Evolutionary conservation across 2,113 vertebrate species (phyloP).

Genomic region (Desmodus rotundus): DNA sequence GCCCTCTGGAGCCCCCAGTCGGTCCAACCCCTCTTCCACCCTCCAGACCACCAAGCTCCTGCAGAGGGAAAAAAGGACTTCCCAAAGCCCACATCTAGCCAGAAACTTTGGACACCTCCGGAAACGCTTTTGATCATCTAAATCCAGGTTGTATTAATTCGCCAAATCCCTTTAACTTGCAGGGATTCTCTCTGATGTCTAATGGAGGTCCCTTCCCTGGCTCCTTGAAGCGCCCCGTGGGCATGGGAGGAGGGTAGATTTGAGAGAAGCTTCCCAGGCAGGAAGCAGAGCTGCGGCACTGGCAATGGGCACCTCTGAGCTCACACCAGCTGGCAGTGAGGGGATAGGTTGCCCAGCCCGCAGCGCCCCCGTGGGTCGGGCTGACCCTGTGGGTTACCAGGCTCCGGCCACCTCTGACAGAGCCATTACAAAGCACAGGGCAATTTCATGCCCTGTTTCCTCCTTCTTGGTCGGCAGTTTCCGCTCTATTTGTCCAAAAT

Average conservation of each 20-base stretch:
- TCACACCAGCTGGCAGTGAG: fast-evolving
- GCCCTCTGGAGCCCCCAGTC: neutral
- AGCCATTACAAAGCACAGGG: conserved; percentile 54
- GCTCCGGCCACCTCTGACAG: neutral
- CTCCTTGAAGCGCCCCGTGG: neutral
- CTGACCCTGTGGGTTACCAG: neutral
- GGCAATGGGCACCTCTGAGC: neutral
- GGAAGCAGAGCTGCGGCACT: neutral
- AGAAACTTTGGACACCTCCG: conserved; percentile 43
- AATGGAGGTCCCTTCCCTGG: conserved; percentile 14
- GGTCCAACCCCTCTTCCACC: neutral
- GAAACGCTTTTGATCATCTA: conserved; percentile 70
- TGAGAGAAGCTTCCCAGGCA: neutral
- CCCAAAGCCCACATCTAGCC: neutral
- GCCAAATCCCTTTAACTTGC: conserved; percentile 62
- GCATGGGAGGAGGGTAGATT: neutral
- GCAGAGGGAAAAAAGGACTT: conserved; percentile 1
- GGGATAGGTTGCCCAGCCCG: neutral
- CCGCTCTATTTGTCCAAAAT: conserved; percentile 79
- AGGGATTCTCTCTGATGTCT: conserved; percentile 63
- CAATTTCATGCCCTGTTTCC: conserved; percentile 75
- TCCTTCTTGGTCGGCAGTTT: conserved; percentile 66
- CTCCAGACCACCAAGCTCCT: neutral
- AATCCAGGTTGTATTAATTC: conserved; percentile 67
- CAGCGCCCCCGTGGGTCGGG: neutral